Base-by-base conservation (phyloP, 2,113 vertebrate species). In the Acanthochromis polyacanthus region DNA sequence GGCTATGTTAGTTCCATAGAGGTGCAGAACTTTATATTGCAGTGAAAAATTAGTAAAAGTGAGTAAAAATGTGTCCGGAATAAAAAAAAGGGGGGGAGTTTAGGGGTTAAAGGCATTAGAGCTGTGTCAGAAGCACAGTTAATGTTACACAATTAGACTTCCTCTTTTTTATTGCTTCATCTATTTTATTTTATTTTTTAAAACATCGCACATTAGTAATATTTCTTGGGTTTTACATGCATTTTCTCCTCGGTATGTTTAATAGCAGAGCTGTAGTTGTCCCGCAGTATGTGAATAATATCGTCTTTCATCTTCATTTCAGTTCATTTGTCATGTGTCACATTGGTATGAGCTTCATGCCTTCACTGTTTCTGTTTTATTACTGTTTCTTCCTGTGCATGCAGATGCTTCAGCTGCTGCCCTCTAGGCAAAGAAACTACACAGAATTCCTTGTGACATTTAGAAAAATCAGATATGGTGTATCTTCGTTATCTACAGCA, bases 381-480 rank as follows among this genome's bases (percentile, higher is more conserved):
- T 56, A n/a, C 46, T 0, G 4, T 36, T 38, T 68, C 55, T 61
- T 53, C 17, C 30, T 66, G 45, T 20, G 36, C 40, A 2, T 52
- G 23, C 56, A 52, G 20, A 14, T 43, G 22, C 65, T 38, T 82
- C 72, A 50, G 73, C 82, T 71, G 64, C 65, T 81, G 61, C 78
- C 84, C 59, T 61, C 53, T 1, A 52, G 79, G 50, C 61, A 67
- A 25, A 63, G 61, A 71, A 68, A 59, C n/a, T 50, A 38, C 57
- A 65, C 2, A 3, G 23, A 71, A 55, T 50, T 28, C 22, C 45
- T 36, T 10, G 25, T 84, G 80, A 75, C 83, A 55, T 75, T 83
- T 75, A 40, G 58, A 65, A 83, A 64, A 78, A 89, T 89, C 71
- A 19, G 69, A 75, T 59, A 16, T 0, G 6, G 15, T 66, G 20